Conservation (phyloP, 2,888 invertebrate species). For the Dryadula phaetusa region DNA sequence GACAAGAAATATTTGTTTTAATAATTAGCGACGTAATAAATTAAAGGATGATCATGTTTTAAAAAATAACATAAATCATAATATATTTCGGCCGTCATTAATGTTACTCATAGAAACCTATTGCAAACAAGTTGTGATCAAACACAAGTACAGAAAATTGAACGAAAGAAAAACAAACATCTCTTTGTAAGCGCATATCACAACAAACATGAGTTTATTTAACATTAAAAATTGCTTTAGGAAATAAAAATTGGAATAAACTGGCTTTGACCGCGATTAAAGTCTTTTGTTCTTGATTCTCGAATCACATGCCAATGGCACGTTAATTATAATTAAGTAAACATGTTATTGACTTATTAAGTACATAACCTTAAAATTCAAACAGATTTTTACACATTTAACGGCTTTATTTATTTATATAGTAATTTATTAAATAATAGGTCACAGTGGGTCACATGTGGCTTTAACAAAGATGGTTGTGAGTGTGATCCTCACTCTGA, state of each 20-base stretch:
- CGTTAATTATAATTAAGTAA: constrained; percentile 29
- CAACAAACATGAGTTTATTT: constrained; percentile 12
- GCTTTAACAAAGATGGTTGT: no score
- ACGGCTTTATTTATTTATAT: not conserved
- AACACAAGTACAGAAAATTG: constrained; percentile 5
- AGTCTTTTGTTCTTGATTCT: constrained; percentile 48
- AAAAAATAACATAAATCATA: not conserved
- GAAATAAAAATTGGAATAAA: constrained; percentile 37
- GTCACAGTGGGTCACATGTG: no score
- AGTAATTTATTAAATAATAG: not conserved
- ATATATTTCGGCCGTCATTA: not conserved
- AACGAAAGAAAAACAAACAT: constrained; percentile 15
- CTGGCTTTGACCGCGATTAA: constrained; percentile 45
- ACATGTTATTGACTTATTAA: constrained; percentile 7
- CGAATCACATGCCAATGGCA: constrained; percentile 39
- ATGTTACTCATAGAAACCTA: not conserved
- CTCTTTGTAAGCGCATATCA: constrained; percentile 4
- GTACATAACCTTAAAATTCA: constrained; percentile 12
- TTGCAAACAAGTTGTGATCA: constrained; percentile 13
- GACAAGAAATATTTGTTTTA: no score
- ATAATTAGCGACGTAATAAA: no score
- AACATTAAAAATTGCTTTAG: constrained; percentile 2
- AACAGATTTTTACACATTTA: not conserved
- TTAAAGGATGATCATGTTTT: not conserved
- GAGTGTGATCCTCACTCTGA: no score